These are phyloP conservation scores for Oxyteleia sp. DNA, from an alignment of 2,888 invertebrate genomes.

Conservation along the genomic window DNA sequence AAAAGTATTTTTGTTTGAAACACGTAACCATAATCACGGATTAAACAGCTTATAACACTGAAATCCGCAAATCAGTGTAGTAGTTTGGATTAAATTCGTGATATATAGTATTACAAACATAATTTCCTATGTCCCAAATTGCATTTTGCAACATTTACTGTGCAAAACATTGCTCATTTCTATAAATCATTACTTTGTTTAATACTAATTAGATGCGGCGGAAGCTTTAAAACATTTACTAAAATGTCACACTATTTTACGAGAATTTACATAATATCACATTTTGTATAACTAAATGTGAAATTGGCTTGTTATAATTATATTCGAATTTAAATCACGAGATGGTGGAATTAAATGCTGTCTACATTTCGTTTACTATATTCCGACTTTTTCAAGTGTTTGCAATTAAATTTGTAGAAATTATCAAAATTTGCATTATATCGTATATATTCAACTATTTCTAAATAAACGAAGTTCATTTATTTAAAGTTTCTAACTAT, in stretches of 20 bases:
- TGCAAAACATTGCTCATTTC: conserved; percentile 32
- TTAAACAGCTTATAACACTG: conserved; percentile 43
- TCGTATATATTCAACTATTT: too few species aligned
- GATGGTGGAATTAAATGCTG: too few species aligned
- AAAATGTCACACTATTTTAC: neutral
- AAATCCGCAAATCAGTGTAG: too few species aligned
- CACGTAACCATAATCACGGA: conserved; percentile 34
- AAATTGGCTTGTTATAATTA: neutral
- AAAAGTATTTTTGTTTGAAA: conserved; percentile 39
- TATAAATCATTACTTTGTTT: conserved; percentile 39
- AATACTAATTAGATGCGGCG: conserved; percentile 17
- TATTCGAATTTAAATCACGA: neutral
- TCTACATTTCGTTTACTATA: too few species aligned
- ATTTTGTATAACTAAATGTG: neutral
- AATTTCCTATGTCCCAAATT: too few species aligned
- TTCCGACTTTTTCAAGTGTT: too few species aligned
- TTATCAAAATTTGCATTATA: too few species aligned
- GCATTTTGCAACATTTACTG: too few species aligned
- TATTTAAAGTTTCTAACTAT: too few species aligned
- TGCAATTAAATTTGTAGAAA: too few species aligned
- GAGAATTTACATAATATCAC: conserved; percentile 11
- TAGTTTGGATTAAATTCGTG: conserved; percentile 45
- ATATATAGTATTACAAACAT: too few species aligned
- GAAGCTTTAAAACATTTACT: conserved; percentile 8
- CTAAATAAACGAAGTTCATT: too few species aligned